A percentile compares a stretch with the other conserved stretches of the same genome.
Evolutionary conservation across 2,113 vertebrate genomes (phyloP).

Genomic region (Jaculus jaculus): DNA sequence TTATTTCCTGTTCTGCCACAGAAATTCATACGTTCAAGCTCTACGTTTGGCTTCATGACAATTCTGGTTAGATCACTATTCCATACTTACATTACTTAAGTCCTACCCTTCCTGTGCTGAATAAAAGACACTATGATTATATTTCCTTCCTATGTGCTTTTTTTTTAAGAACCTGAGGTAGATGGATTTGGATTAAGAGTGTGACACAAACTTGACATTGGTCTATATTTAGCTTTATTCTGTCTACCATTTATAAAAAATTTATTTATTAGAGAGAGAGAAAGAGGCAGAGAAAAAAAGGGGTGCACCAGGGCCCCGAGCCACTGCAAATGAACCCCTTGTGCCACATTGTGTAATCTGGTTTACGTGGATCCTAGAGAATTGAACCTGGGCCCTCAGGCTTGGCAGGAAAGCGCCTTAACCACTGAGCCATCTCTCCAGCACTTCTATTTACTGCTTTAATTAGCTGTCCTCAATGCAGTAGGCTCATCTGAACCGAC

Average conservation of each 20-base stretch:
- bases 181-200: background rate
- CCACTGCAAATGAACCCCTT: too few species aligned
- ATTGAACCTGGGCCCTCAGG: too few species aligned
- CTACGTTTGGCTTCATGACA: background rate
- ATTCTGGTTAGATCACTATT: background rate
- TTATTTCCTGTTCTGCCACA: constrained; percentile 12
- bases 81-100: background rate
- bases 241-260: background rate
- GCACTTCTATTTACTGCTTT: background rate
- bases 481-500: background rate
- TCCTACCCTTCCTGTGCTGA: background rate
- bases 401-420: too few species aligned
- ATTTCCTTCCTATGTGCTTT: constrained; percentile 4
- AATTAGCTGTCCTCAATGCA: constrained; percentile 12
- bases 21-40: background rate
- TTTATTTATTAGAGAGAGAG: too few species aligned
- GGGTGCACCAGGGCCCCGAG: too few species aligned
- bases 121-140: constrained; percentile 2
- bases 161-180: background rate
- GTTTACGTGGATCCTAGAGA: too few species aligned
- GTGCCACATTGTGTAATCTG: too few species aligned
- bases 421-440: too few species aligned
- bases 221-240: background rate
- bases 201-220: constrained; percentile 22
- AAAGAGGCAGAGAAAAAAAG: too few species aligned